phyloP scores from a whole-genome alignment of 1,140 invertebrate species.

The Andrena cerasifolii region DNA sequence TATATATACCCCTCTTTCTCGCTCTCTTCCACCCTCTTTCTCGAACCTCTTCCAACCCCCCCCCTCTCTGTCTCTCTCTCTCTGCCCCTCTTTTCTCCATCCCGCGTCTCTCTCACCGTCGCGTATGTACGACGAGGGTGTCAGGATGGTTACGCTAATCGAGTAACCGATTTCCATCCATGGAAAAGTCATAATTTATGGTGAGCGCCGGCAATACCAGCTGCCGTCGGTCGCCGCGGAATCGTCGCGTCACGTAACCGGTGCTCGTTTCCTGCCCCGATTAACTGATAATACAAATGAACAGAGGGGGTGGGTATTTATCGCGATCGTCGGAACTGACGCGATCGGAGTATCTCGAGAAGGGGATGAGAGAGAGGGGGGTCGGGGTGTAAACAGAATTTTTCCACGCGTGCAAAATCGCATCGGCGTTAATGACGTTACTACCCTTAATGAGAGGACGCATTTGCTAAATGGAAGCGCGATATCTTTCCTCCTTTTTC shows the following conservation, averaged over 20 bases:
- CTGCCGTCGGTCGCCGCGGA: slow-evolving; percentile 2
- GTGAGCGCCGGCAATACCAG: slow-evolving; percentile 22
- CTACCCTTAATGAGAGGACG: too few species aligned
- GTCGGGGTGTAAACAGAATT: not conserved
- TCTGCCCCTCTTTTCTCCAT: slow-evolving; percentile 2
- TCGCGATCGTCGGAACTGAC: not conserved
- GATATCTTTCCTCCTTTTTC: too few species aligned
- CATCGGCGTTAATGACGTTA: too few species aligned
- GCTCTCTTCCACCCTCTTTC: slow-evolving; percentile 40
- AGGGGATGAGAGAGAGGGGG: not conserved
- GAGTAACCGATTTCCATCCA: slow-evolving; percentile 79
- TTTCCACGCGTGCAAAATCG: not conserved
- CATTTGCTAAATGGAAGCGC: too few species aligned
- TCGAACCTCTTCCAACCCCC: slow-evolving; percentile 13
- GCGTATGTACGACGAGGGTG: slow-evolving; percentile 58
- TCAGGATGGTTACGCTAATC: slow-evolving; percentile 78
- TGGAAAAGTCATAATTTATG: slow-evolving; percentile 68
- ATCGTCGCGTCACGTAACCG: slow-evolving; percentile 24
- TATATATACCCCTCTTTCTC: slow-evolving; percentile 32
- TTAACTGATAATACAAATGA: slow-evolving; percentile 23
- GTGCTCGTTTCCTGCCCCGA: slow-evolving; percentile 34
- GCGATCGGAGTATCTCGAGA: not conserved
- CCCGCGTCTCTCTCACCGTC: slow-evolving; percentile 18
- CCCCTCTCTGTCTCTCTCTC: not conserved
- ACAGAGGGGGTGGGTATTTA: slow-evolving; percentile 20